Conservation (phyloP, 2,797 vertebrate species). For the Melanotaenia pygmaea region DNA sequence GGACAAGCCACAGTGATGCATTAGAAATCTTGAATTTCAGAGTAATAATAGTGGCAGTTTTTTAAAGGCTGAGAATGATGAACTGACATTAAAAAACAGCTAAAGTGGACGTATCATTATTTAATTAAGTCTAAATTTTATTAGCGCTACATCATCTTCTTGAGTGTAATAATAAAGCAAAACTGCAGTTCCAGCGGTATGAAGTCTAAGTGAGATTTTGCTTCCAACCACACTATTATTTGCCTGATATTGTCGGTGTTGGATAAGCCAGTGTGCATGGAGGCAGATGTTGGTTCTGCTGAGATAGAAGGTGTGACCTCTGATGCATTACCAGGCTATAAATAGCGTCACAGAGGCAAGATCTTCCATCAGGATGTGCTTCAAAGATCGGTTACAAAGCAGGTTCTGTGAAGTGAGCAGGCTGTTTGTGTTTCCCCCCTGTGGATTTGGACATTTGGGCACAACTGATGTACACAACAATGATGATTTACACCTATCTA, state of each 20-base stretch:
- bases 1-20: slow-evolving; percentile 15
- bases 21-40: slow-evolving; percentile 27
- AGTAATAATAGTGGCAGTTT: slow-evolving; percentile 1
- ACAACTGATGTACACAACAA: slow-evolving; percentile 19
- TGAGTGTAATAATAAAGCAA: not conserved
- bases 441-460: slow-evolving; percentile 45
- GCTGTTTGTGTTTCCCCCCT: slow-evolving; percentile 48
- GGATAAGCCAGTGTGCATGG: slow-evolving; percentile 57
- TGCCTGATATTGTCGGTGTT: slow-evolving; percentile 37
- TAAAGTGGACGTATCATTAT: not conserved
- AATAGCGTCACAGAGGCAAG: slow-evolving; percentile 75
- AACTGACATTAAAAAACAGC: not conserved
- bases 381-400: slow-evolving; percentile 75
- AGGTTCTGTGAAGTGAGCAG: slow-evolving; percentile 59
- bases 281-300: slow-evolving; percentile 76
- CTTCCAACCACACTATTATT: slow-evolving; percentile 17
- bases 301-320: slow-evolving; percentile 77
- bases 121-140: not conserved
- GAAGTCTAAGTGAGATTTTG: slow-evolving; percentile 8
- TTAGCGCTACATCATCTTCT: not conserved
- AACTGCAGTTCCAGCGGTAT: not conserved
- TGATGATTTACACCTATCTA: not conserved
- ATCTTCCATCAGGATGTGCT: slow-evolving; percentile 76
- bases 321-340: slow-evolving; percentile 80
- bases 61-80: not conserved